Evolutionary conservation across 2,113 vertebrate genomes (phyloP).

Genomic region (Myiozetetes cayanensis): DNA sequence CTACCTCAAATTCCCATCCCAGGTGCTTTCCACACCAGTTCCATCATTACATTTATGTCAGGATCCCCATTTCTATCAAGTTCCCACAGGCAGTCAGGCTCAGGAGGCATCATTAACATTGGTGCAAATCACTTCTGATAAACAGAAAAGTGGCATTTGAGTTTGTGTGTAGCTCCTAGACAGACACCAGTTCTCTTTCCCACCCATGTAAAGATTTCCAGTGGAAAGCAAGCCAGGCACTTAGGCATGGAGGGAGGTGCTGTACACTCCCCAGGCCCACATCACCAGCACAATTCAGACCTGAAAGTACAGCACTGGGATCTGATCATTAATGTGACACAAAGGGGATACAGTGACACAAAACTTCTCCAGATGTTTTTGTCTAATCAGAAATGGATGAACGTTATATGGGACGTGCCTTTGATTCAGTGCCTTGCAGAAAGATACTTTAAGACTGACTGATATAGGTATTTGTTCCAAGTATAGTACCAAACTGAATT

Average conservation of each 20-base stretch:
- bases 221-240: neutral
- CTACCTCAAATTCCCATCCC: neutral
- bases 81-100: neutral
- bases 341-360: neutral
- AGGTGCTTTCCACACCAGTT: neutral
- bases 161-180: neutral
- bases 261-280: accelerated
- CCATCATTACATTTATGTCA: neutral
- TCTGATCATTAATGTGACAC: neutral
- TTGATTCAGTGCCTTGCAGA: neutral
- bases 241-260: neutral
- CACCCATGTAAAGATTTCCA: accelerated
- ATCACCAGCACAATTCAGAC: neutral
- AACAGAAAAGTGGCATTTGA: neutral
- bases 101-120: neutral
- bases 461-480: neutral
- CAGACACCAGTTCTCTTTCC: neutral
- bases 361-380: neutral
- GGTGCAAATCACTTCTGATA: neutral
- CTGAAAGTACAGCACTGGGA: neutral
- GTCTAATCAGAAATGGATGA: neutral
- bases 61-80: neutral
- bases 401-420: neutral
- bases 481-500: neutral
- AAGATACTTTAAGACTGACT: neutral